phyloP scores from a whole-genome alignment of 1,140 invertebrate species.

The Coboldia fuscipes region DNA sequence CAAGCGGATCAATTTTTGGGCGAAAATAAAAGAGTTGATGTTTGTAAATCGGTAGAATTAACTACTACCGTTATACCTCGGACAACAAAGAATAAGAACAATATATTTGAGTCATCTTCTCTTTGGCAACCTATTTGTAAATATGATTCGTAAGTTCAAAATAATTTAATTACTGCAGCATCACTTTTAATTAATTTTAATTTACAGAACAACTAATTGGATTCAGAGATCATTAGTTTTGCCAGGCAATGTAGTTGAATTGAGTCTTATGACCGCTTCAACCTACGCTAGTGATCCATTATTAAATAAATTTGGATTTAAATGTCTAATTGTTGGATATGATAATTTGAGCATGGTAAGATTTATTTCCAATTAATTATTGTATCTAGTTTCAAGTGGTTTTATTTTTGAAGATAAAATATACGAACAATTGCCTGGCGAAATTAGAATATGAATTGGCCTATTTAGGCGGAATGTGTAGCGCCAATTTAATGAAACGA shows the following conservation, averaged over 20 bases:
- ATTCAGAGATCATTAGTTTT: slow-evolving; percentile 67
- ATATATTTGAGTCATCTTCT: too few species aligned
- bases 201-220: slow-evolving; percentile 52
- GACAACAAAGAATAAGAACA: too few species aligned
- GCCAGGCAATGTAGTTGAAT: slow-evolving; percentile 85
- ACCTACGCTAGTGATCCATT: slow-evolving; percentile 88
- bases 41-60: background rate
- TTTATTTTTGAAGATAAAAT: background rate
- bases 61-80: background rate
- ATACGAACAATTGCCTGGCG: slow-evolving; percentile 28
- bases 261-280: slow-evolving; percentile 86
- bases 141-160: too few species aligned
- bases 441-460: slow-evolving; percentile 78
- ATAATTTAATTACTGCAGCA: background rate
- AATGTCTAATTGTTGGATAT: slow-evolving; percentile 79
- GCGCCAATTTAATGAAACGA: slow-evolving; percentile 68
- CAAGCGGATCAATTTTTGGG: background rate
- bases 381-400: background rate
- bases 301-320: slow-evolving; percentile 65
- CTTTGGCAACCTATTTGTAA: too few species aligned
- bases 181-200: slow-evolving; percentile 1
- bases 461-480: slow-evolving; percentile 78
- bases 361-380: slow-evolving; percentile 1
- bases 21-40: background rate
- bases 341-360: slow-evolving; percentile 40